These are phyloP conservation scores for Choloepus hoffmanni DNA, from an alignment of 2,113 vertebrate genomes.

Conservation along the genomic window DNA sequence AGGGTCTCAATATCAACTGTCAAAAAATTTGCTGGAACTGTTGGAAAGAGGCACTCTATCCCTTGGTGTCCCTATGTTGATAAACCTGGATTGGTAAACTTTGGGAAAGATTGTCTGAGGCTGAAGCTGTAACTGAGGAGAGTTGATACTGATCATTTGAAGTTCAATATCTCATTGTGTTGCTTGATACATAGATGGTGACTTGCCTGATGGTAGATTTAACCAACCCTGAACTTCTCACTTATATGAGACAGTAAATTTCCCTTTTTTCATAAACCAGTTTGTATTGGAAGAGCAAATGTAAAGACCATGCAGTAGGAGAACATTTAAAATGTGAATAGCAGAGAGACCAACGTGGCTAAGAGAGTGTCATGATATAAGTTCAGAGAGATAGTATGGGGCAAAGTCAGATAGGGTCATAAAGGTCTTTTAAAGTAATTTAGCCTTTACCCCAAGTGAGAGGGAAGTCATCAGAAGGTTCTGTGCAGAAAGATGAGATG, in stretches of 20 bases:
- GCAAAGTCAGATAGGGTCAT: background rate
- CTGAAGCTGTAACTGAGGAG: background rate
- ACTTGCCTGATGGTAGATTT: background rate
- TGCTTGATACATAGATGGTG: background rate
- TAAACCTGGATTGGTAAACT: background rate
- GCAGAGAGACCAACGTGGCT: background rate
- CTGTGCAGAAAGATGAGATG: background rate
- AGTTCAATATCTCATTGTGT: background rate
- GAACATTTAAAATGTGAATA: background rate
- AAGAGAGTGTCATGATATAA: background rate
- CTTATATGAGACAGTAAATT: background rate
- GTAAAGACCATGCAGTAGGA: background rate
- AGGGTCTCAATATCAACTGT: background rate
- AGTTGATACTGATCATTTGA: background rate
- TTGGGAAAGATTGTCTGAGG: background rate
- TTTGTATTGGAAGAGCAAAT: background rate
- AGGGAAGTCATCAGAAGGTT: background rate
- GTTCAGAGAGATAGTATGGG: background rate
- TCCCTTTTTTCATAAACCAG: background rate
- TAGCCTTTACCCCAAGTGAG: background rate
- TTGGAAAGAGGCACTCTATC: background rate
- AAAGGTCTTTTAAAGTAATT: background rate
- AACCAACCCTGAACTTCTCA: background rate
- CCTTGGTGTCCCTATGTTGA: background rate
- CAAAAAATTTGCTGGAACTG: background rate